Evolutionary conservation across 2,113 vertebrate genomes (phyloP).

Genomic region (Nicator chloris): DNA sequence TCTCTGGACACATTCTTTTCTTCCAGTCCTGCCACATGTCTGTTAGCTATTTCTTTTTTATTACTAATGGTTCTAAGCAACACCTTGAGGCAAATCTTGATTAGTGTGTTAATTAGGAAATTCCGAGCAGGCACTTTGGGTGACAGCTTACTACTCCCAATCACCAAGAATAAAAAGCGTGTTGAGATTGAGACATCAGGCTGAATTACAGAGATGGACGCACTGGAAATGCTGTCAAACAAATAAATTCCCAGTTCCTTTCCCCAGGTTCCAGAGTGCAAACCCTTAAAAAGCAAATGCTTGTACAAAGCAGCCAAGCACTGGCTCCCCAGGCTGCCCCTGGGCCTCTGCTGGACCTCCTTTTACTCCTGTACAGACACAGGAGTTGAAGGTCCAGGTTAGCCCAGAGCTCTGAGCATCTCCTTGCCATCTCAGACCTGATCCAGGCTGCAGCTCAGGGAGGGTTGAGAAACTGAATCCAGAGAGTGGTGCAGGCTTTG

Average conservation of each 20-base stretch:
- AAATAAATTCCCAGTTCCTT: not conserved
- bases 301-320: not conserved
- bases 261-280: not conserved
- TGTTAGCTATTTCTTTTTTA: conserved; percentile 1
- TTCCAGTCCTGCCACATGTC: not conserved
- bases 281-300: not conserved
- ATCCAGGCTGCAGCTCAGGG: not conserved
- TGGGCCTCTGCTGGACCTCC: not conserved
- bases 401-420: not conserved
- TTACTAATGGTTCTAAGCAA: conserved; percentile 34
- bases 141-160: not conserved
- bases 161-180: not conserved
- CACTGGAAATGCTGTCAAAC: not conserved
- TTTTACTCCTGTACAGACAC: not conserved
- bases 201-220: conserved; percentile 8
- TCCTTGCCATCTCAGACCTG: not conserved
- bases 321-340: not conserved
- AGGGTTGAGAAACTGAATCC: no score
- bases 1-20: not conserved
- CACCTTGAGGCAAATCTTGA: conserved; percentile 29
- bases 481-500: not conserved
- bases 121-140: not conserved
- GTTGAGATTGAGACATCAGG: conserved; percentile 24
- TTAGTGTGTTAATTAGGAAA: conserved; percentile 44
- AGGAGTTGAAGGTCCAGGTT: not conserved